Base-by-base conservation (phyloP, 2,113 vertebrate genomes). In the Solea solea region DNA sequence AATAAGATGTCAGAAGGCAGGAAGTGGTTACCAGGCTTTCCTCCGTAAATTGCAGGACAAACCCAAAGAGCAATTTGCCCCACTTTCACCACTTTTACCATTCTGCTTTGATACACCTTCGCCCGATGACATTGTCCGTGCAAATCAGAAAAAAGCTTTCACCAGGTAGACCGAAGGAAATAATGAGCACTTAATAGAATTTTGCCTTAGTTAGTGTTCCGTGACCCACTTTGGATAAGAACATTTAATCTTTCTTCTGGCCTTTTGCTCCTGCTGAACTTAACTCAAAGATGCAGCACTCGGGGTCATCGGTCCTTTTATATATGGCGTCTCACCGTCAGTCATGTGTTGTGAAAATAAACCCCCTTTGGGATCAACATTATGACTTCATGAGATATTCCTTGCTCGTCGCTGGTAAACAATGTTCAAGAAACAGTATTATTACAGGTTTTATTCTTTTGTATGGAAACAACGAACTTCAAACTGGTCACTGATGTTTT, bases 91-190 rank as follows among this genome's bases (percentile, higher is more conserved):
- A 62, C 94, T 98, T 74, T 88, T 86, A 48, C 96, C 96, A 0
- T 99, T 99, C 90, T 76, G 93, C 79, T 99, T 99, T 74, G 92
- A 96, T 82, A 95, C 96, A 3, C 96, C 96, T 16, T 99, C 98
- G 75, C 98, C 97, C 12, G 98, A 99, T 84, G 97, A 99, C 89
- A 91, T 97, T 55, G 95, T 99, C 59, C 97, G 95, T 87, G 94
- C 94, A 53, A 95, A 94, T 74, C 96, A 98, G 87, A 95, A 89
- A 87, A 98, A 93, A 90, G 95, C 96, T 77, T 98, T 99, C 86
- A 94, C 94, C 68, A 94, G 95, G 88, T 88, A 89, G 78, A 80
- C 11, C 0, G 15, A 13, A 12, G 16, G 9, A 69, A 50, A 34
- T 2, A 15, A 55, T 3, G 28, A 12, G 14, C 14, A 51, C 13